Base-by-base conservation (phyloP, 2,797 vertebrate genomes). In the Anniella stebbinsi region DNA sequence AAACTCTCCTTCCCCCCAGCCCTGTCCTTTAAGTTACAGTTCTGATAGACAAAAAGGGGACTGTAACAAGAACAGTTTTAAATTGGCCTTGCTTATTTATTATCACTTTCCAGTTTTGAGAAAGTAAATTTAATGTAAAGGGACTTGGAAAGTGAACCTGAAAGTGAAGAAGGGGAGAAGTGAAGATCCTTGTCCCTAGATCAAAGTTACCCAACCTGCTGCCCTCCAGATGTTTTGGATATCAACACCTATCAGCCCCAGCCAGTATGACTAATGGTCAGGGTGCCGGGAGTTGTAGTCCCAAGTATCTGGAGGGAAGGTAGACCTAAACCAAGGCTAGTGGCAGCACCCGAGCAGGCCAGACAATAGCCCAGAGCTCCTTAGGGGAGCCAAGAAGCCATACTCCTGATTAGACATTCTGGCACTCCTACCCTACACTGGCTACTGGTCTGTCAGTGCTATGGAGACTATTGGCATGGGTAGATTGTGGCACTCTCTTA, bases 61-160 rank as follows among this genome's bases (percentile, higher is more conserved):
- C 70, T 88, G 48, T 78, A 90, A 88, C 45, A 90, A 77, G 81
- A 92, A 92, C 23, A 72, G 67, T 48, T 57, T 86, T 82, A 76
- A 89, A 94, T 30, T 85, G 13, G 8, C 33, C 85, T 90, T 51
- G 54, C 57, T 87, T 89, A 48, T 84, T 91, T 83, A 93, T 54
- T 87, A 60, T 33, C 63, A 33, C 66, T 57, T 60, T 85, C 36
- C 25, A 67, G 63, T 69, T 69, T 80, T 67, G 75, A 51, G 33
- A 80, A 69, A 69, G 15, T 69, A 80, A 54, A 88, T 33, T 33
- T 70, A n/a, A 28, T 48, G 18, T 88, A 38, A 51, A 80, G 9
- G 38, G n/a, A 73, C 23, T 12, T 54, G 60, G 33, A 78, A 63
- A 63, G 21, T 23, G 60, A 63, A 63, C 11, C 41, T 30, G 41